Evolutionary conservation across 2,888 invertebrate species (phyloP), one percentile per base, ranked within the genome.

Genomic region (Calliphora vomitoria): DNA sequence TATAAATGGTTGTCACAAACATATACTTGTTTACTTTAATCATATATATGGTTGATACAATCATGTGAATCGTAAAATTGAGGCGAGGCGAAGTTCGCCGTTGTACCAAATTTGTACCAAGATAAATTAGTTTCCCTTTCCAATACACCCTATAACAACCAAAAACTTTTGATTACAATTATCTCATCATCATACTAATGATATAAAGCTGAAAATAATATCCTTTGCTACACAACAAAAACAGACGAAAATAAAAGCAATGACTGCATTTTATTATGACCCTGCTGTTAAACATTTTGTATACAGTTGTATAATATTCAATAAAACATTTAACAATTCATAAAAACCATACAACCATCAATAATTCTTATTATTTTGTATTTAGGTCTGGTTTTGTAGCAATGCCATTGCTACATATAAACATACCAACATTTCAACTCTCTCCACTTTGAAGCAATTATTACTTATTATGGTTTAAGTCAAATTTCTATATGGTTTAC

Each of bases 341-440:
- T 84, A 80, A 84, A 84, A 79, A 50, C 18, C 74, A 72, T 25
- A 66, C 71, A 74, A 50, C 47, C 72, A 78, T 83, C 76, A 55
- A 76, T 76, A 78, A 72, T 78, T 71, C 44, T 31, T 44, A 8
- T 79, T 44, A 58, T 69, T 31, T 50, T 5, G 1, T 18, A n/a
- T 18, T 71, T 50, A 3, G 47, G 18, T 44, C 53, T n/a, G 4
- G 31, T 79, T 58, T 18, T 25, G 2, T 25, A 2, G 44, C 13
- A 35, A 5, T 35, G 6, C 35, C 4, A 31, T 3, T 3, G 31
- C 31, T 31, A 31, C 31, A 31, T 31, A 31, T 4, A 31, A 31
- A 31, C n/a, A 13, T 13, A 35, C 18, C 62, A 8, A 47, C 44
- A 50, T 5, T 15, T 15, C 55, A 60, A 20, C 13, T 18, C 50